Base-by-base conservation (phyloP, 2,888 invertebrate genomes). In the Galeopsomyia nigrocyanea region DNA sequence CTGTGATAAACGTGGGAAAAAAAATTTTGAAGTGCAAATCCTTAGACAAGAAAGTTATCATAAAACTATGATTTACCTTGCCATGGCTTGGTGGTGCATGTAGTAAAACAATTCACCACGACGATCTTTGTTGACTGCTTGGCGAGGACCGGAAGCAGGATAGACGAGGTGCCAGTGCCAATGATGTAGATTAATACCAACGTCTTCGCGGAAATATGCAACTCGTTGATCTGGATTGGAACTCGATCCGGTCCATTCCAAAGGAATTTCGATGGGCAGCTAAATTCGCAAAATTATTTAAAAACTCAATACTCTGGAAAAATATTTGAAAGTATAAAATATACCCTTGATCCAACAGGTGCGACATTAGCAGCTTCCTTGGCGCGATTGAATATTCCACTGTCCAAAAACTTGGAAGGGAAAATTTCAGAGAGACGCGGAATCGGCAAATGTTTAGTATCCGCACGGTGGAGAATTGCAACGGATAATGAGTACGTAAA, bases 101-200 rank as follows among this genome's bases (percentile, higher is more conserved):
- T 93, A 93, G 81, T 92, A 94, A 87, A 94, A 94, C n/a, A 94
- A 88, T 82, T 94, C 94, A 0, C 94, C 94, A 6, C 94, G 89
- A 10, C 94, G 87, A 86, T 94, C 93, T 82, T 95, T 94, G 63
- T 88, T 88, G 3, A 94, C 93, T 57, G 94, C 90, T 53, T 87
- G 85, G 77, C 89, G 87, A 0, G 89, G 86, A 0, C 92, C 90
- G 78, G 92, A 91, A 84, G 92, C 92, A 0, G 95, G 95, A 84
- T 95, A 95, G 2, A 95, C 94, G 78, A 95, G 88, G 85, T 95
- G 95, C 95, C 95, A 95, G 83, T 95, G 95, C 95, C 95, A 95
- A 83, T 95, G 95, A 84, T 95, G 95, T 64, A 94, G 90, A 87
- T 95, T 95, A 78, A 95, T 47, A 3, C 94, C 94, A 75, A 95